Evolutionary conservation across 2,888 invertebrate species (phyloP).

Genomic region (Lepidonotus clava): DNA sequence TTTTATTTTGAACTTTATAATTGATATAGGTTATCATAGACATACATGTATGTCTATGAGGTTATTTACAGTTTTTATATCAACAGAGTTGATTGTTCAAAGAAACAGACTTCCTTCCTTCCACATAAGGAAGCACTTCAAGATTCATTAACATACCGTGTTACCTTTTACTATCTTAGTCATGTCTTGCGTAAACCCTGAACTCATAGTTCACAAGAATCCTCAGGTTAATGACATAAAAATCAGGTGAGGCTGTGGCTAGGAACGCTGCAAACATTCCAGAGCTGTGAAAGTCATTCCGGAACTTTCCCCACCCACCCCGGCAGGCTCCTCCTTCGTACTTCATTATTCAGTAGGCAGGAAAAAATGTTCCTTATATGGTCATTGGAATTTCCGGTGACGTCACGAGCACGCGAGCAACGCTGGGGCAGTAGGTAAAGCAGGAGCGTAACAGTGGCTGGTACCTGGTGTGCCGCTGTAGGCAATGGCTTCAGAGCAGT

Average conservation of each 20-base stretch:
- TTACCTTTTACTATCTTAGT: no score
- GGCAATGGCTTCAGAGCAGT: background rate
- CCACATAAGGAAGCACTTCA: no score
- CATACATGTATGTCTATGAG: no score
- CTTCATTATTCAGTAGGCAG: background rate
- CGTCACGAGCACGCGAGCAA: background rate
- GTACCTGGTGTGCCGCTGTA: background rate
- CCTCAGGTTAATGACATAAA: no score
- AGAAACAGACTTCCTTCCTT: no score
- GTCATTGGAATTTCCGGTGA: conserved; percentile 39
- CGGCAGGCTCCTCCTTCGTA: conserved; percentile 1
- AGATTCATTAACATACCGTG: no score
- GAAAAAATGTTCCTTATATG: conserved; percentile 41
- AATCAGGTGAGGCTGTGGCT: background rate
- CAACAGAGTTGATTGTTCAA: no score
- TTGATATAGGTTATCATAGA: no score
- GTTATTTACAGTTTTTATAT: no score
- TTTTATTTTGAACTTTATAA: no score
- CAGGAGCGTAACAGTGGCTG: background rate
- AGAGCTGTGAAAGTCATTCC: background rate
- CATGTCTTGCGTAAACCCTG: no score
- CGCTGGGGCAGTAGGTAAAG: background rate
- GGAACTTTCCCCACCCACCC: conserved; percentile 38
- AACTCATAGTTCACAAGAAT: no score
- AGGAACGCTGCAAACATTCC: conserved; percentile 15